phyloP scores from a whole-genome alignment of 1,140 invertebrate genomes.

The Portunus trituberculatus region DNA sequence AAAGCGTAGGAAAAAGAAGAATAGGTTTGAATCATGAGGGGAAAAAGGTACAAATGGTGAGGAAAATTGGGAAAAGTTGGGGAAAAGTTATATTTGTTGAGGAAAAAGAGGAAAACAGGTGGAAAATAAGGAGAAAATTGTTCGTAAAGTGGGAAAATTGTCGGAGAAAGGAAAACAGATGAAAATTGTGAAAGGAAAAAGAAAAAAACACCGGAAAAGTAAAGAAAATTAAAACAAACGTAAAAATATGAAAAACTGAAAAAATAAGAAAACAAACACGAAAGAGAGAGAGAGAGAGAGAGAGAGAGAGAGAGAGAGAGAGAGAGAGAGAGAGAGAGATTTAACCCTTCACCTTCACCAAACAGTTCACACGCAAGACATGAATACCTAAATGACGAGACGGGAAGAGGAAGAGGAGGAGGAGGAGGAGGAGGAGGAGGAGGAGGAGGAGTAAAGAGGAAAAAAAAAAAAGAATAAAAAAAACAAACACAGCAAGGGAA shows the following conservation, averaged over 20 bases:
- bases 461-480: no score
- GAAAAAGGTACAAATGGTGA: neutral
- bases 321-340: conserved; percentile 12
- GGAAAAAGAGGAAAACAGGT: no score
- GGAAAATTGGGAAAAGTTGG: no score
- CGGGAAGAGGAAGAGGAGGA: no score
- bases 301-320: conserved; percentile 55
- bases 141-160: neutral
- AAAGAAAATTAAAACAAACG: neutral
- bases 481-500: no score
- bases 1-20: no score
- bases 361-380: no score
- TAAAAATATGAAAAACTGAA: neutral
- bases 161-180: neutral
- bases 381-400: no score
- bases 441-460: no score
- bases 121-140: neutral
- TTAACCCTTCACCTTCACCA: no score
- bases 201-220: neutral
- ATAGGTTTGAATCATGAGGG: neutral
- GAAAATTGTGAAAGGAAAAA: neutral
- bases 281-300: conserved; percentile 34
- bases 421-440: no score
- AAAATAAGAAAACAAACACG: neutral
- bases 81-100: no score